Percentiles rank a stretch among this genome's conserved stretches.
These are phyloP conservation scores for Caenorhabditis plicata DNA, from an alignment of 2,888 invertebrate species.

Conservation along the genomic window DNA sequence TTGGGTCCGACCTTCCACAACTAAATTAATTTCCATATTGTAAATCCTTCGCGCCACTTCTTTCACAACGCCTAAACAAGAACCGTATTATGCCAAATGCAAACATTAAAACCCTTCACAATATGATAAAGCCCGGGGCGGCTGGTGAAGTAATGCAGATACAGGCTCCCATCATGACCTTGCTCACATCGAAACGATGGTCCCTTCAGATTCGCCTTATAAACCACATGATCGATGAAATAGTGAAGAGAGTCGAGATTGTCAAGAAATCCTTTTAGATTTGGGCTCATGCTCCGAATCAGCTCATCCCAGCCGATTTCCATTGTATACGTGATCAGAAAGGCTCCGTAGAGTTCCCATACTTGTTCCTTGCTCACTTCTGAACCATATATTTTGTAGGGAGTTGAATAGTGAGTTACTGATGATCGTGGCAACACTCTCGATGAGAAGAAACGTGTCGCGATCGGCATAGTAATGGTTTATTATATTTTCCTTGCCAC, in stretches of 20 bases:
- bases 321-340: conserved; percentile 58
- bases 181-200: conserved; percentile 92
- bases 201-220: conserved; percentile 53
- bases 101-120: conserved; percentile 81
- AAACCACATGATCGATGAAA: conserved; percentile 59
- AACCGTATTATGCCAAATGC: too few species aligned
- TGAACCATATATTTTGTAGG: conserved; percentile 9
- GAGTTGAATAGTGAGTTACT: conserved; percentile 1
- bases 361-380: conserved; percentile 53
- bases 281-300: conserved; percentile 52
- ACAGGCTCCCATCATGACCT: conserved; percentile 82
- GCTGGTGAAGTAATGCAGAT: conserved; percentile 92
- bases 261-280: conserved; percentile 79
- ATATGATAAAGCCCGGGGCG: conserved; percentile 89
- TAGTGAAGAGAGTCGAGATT: conserved; percentile 88
- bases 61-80: conserved; percentile 94
- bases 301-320: conserved; percentile 61
- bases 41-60: conserved; percentile 91
- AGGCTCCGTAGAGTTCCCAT: conserved; percentile 59
- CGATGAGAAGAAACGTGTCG: conserved; percentile 51
- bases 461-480: conserved; percentile 56
- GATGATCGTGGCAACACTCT: conserved; percentile 34
- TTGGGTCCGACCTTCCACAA: conserved; percentile 80
- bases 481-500: conserved; percentile 56
- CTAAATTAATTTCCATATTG: conserved; percentile 85